Percentiles rank a stretch among this genome's conserved stretches.
Conservation (phyloP, 1,140 invertebrate species). For the Conopomorpha cramerella region DNA sequence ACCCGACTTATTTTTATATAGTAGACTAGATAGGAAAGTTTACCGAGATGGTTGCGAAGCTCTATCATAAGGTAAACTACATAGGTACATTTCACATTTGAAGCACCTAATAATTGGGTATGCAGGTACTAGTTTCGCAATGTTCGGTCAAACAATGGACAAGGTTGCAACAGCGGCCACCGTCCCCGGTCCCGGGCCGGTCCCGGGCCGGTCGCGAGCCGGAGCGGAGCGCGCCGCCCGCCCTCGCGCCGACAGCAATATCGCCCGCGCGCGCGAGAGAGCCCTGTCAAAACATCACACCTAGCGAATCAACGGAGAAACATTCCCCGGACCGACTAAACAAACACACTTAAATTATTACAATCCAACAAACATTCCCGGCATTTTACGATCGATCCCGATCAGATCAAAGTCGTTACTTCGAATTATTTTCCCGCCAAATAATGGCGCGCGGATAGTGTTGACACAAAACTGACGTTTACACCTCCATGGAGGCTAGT, state of each 20-base stretch:
- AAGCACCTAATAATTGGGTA: too few relatives aligned
- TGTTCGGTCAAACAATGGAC: too few relatives aligned
- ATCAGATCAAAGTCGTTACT: slow-evolving; percentile 24
- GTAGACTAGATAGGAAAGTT: too few relatives aligned
- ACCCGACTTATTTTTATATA: too few relatives aligned
- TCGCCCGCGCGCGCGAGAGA: slow-evolving; percentile 24
- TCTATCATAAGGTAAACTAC: too few relatives aligned
- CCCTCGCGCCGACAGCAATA: slow-evolving; percentile 38
- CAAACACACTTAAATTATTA: slow-evolving; percentile 28
- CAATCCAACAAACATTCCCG: slow-evolving; percentile 32
- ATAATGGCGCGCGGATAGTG: slow-evolving; percentile 12
- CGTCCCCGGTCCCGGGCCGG: too few relatives aligned
- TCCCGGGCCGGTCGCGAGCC: too few relatives aligned
- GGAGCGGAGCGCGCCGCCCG: too few relatives aligned
- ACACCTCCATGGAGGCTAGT: slow-evolving; percentile 15
- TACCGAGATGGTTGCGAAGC: too few relatives aligned
- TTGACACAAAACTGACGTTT: slow-evolving; percentile 16
- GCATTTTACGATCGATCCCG: slow-evolving; percentile 24
- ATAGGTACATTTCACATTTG: too few relatives aligned
- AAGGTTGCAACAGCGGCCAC: too few relatives aligned
- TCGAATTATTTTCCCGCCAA: slow-evolving; percentile 22
- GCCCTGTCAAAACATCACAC: slow-evolving; percentile 43
- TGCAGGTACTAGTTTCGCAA: too few relatives aligned
- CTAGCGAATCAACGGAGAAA: slow-evolving; percentile 31
- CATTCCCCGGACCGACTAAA: slow-evolving; percentile 38